Evolutionary conservation across 2,888 invertebrate species (phyloP).

Genomic region (Caradrina clavipalpis): DNA sequence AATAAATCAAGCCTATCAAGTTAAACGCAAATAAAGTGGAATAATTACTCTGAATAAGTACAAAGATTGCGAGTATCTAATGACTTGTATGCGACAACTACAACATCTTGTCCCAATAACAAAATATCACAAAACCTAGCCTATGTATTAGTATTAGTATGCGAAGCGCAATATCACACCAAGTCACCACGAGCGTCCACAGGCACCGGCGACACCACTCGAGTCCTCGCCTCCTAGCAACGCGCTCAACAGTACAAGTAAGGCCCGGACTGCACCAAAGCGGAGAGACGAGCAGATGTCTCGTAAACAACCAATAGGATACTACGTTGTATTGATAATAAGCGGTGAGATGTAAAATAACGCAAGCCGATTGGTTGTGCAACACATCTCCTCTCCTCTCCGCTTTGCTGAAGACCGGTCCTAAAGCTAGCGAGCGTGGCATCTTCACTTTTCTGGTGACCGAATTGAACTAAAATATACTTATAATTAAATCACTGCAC

Average conservation of each 20-base stretch:
- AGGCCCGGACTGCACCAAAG: no score
- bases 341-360: no score
- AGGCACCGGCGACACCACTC: background rate
- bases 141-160: constrained; percentile 18
- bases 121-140: constrained; percentile 51
- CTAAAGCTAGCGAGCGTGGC: background rate
- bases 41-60: constrained; percentile 8
- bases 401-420: no score
- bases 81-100: constrained; percentile 26
- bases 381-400: no score
- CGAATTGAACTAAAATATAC: constrained; percentile 24
- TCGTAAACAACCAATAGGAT: no score
- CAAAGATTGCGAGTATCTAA: constrained; percentile 22
- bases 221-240: background rate
- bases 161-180: constrained; percentile 36
- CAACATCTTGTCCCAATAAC: constrained; percentile 41
- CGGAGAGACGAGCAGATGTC: no score
- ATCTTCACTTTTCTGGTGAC: background rate
- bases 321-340: no score
- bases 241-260: background rate
- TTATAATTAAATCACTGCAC: constrained; percentile 46
- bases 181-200: background rate
- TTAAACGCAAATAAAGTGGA: background rate
- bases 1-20: constrained; percentile 24
- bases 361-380: no score